phyloP scores from a whole-genome alignment of 1,140 invertebrate genomes.

The Neodiprion virginianus region DNA sequence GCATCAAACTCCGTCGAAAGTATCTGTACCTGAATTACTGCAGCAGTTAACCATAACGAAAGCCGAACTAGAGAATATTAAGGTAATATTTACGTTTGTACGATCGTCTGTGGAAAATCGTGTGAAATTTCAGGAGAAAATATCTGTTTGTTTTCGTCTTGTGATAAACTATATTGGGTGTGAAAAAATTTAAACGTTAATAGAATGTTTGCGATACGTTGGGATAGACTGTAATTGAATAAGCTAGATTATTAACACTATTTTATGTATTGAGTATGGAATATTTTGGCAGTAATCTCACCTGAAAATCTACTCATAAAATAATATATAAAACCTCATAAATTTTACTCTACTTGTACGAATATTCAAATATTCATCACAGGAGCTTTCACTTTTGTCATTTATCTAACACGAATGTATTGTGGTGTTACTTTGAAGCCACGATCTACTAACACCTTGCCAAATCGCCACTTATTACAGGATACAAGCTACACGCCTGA shows the following conservation, averaged over 20 bases:
- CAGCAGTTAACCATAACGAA: conserved; percentile 82
- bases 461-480: conserved; percentile 64
- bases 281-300: background rate
- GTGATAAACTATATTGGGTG: too few relatives aligned
- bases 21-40: conserved; percentile 78
- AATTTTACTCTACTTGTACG: background rate
- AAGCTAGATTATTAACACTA: background rate
- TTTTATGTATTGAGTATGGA: background rate
- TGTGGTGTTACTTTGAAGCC: conserved; percentile 1
- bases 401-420: background rate
- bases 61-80: conserved; percentile 82
- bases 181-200: background rate
- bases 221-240: background rate
- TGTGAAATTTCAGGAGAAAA: too few relatives aligned
- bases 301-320: background rate
- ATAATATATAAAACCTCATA: background rate
- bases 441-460: conserved; percentile 48
- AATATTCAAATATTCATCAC: background rate
- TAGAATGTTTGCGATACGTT: background rate
- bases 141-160: too few relatives aligned
- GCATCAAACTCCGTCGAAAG: conserved; percentile 66
- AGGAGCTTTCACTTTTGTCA: conserved; percentile 17
- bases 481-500: conserved; percentile 72
- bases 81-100: conserved; percentile 65
- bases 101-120: conserved; percentile 1